These are phyloP conservation scores for Bucorvus abyssinicus DNA, from an alignment of 2,797 vertebrate genomes.

Conservation along the genomic window DNA sequence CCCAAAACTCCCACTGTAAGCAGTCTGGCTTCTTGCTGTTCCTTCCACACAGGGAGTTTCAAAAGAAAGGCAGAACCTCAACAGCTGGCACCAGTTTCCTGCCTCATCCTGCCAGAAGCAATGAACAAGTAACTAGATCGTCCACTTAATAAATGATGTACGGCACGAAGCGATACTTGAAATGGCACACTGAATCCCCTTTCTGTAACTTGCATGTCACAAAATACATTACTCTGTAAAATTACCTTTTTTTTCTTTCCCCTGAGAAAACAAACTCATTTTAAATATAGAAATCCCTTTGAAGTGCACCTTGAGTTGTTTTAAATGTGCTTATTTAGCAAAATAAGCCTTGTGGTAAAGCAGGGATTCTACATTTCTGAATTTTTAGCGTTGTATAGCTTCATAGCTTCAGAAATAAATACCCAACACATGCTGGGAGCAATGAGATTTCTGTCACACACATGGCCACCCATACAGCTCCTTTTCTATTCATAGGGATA, in stretches of 20 bases:
- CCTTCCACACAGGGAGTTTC: not conserved
- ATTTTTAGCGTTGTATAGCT: not conserved
- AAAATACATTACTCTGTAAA: not conserved
- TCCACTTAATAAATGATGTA: not conserved
- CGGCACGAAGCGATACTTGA: not conserved
- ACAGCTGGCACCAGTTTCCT: not conserved
- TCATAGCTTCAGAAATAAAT: not conserved
- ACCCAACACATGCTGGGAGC: not conserved
- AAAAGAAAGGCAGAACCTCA: not conserved
- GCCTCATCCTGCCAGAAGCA: not conserved
- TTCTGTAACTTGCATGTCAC: not conserved
- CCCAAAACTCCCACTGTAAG: not conserved
- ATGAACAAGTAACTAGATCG: not conserved
- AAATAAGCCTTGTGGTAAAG: not conserved
- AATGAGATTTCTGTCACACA: not conserved
- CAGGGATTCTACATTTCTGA: not conserved
- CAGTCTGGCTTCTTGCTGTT: not conserved
- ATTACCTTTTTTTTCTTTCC: not conserved
- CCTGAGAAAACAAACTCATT: not conserved
- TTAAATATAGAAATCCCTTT: not conserved
- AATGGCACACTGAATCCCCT: not conserved
- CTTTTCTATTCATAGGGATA: not conserved
- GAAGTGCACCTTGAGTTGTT: not conserved
- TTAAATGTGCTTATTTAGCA: not conserved
- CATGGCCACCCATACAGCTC: not conserved